These are phyloP conservation scores for Orthosia incerta DNA, from an alignment of 2,888 invertebrate species.

Conservation along the genomic window DNA sequence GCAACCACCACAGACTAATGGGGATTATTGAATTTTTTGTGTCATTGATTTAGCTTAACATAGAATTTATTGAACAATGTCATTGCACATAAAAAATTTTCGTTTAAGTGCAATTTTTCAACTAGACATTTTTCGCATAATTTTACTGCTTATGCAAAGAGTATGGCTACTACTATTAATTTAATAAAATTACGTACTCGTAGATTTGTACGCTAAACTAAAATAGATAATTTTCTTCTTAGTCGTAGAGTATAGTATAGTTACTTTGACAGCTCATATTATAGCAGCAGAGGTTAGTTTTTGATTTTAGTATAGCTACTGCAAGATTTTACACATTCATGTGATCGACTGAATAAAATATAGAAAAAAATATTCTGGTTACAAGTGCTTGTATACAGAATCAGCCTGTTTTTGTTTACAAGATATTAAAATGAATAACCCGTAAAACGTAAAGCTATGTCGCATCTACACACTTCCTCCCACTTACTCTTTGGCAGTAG, in stretches of 20 bases:
- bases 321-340: background rate
- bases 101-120: too few relatives aligned
- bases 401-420: background rate
- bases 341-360: background rate
- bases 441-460: background rate
- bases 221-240: too few relatives aligned
- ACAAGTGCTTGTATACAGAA: background rate
- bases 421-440: background rate
- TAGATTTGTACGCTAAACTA: too few relatives aligned
- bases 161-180: too few relatives aligned
- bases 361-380: too few relatives aligned
- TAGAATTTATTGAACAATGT: background rate
- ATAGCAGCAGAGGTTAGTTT: background rate
- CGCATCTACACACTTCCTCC: slow-evolving; percentile 28
- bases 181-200: too few relatives aligned
- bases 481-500: slow-evolving; percentile 78
- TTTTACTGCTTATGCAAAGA: too few relatives aligned
- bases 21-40: background rate
- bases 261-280: too few relatives aligned
- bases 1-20: slow-evolving; percentile 61
- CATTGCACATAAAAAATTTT: too few relatives aligned
- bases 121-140: too few relatives aligned
- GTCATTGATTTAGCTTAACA: background rate
- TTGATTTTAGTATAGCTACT: background rate
- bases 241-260: too few relatives aligned